Base-by-base conservation (phyloP, 2,888 invertebrate genomes). In the Scrobipalpa costella region DNA sequence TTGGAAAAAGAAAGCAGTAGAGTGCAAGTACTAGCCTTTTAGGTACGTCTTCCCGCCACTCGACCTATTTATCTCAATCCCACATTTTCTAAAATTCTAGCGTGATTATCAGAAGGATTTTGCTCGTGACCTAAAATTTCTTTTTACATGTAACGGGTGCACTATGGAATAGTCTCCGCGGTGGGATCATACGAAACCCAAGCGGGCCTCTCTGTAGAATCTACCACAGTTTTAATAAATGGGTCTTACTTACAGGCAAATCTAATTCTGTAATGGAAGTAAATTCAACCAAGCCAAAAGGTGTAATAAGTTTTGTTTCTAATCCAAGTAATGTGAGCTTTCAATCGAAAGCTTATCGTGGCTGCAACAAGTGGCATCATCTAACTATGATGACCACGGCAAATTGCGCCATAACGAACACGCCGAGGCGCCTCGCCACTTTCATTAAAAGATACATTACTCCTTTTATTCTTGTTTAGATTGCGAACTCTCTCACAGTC, bases 401-500 rank as follows among this genome's bases (percentile, higher is more conserved):
- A 69, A 67, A 64, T 65, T 68, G 70, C 73, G 66, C 64, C 52
- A 65, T 65, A 67, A 64, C 66, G 66, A 50, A 65, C 65, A 63
- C 63, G 65, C 71, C 69, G 65, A 71, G 67, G 74, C 73, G 74
- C 74, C 73, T 71, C 76, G 75, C 77, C 78, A 69, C 78, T 85
- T 84, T 85, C 83, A 86, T 88, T 86, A 85, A 60, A 84, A 84
- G 82, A 85, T 80, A 86, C 85, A 84, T 87, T 84, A 84, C 84
- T 83, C 84, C 81, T 84, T 87, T 86, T 86, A 83, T 84, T 84
- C 84, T 81, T 85, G 84, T 87, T 88, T 85, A 84, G 84, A 84
- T 84, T 84, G 85, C 80, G 81, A 83, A 86, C 84, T 83, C 79
- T 84, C 84, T 81, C 81, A 73, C 83, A 85, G 84, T 84, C 84